Evolutionary conservation across 2,888 invertebrate genomes (phyloP), one percentile per base, ranked within the genome.

Genomic region (Clanis bilineata): DNA sequence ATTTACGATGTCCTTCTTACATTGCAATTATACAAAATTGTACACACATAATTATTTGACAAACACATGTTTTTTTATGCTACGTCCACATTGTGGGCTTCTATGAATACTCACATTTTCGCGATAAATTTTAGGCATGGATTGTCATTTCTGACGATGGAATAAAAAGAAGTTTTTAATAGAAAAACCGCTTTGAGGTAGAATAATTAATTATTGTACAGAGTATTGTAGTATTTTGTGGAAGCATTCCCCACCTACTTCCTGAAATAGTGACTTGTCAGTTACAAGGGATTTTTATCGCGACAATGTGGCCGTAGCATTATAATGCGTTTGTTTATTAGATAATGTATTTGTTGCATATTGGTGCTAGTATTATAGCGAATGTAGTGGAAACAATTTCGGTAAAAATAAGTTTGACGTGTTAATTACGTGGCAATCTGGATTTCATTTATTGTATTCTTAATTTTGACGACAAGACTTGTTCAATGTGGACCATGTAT

Each of bases 331-430:
- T 36, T 36, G 36, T n/a, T n/a, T n/a, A n/a, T n/a, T n/a, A n/a
- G n/a, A n/a, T n/a, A 36, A 36, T 36, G 18, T 51, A 28, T 51
- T 51, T 51, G 51, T 51, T 51, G 51, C 51, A 51, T 51, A 47
- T 25, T 51, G 51, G 64, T 68, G 66, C 51, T 51, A 51, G 15
- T 32, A 51, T 28, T 51, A 32, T 51, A 32, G 3, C 32, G 28
- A 6, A 32, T 32, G 2, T 51, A 51, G 2, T 51, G 18, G 32
- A 23, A 23, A 51, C 0, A 18, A 32, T 18, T 18, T 18, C 10
- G 28, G 18, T 51, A 32, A 51, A 28, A 28, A 18, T 51, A 21
- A 32, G 18, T 51, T 28, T 10, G 51, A 32, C 18, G 18, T 51
- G 32, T 15, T 18, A 10, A 51, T 9, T 18, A 18, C 6, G 28